Percentiles rank a stretch among this genome's conserved stretches.
phyloP scores from a whole-genome alignment of 2,113 vertebrate species.

The Xerus inauris region DNA sequence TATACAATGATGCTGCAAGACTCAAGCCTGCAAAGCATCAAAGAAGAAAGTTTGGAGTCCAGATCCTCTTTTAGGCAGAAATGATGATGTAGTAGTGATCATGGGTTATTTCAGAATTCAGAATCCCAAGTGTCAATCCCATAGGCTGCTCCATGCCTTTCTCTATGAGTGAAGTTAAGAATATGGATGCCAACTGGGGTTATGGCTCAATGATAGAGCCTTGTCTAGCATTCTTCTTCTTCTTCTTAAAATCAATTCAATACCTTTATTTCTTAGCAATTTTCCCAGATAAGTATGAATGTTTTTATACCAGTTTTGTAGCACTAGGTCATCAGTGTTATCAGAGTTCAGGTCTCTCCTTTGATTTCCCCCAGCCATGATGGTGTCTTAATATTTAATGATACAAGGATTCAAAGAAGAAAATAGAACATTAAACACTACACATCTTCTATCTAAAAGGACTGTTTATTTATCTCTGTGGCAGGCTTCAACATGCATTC shows the following conservation, averaged over 20 bases:
- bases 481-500: background rate
- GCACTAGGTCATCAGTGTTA: background rate
- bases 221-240: too few relatives aligned
- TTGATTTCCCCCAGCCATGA: background rate
- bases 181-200: background rate
- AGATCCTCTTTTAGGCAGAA: background rate
- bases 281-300: background rate
- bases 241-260: background rate
- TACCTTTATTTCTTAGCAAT: background rate
- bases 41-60: background rate
- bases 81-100: background rate
- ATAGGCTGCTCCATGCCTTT: background rate
- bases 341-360: background rate
- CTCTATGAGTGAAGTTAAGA: background rate
- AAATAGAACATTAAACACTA: background rate
- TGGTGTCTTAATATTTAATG: background rate
- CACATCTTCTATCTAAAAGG: background rate
- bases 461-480: background rate
- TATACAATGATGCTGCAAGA: rapidly evolving
- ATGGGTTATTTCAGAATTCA: background rate
- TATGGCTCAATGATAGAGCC: background rate
- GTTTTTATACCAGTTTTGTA: background rate
- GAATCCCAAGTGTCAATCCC: background rate
- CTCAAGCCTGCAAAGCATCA: background rate
- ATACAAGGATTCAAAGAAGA: background rate